A percentile compares a stretch with the other conserved stretches of the same genome.
Conservation (phyloP, 2,888 invertebrate species). For the Andrena hattorfiana region DNA sequence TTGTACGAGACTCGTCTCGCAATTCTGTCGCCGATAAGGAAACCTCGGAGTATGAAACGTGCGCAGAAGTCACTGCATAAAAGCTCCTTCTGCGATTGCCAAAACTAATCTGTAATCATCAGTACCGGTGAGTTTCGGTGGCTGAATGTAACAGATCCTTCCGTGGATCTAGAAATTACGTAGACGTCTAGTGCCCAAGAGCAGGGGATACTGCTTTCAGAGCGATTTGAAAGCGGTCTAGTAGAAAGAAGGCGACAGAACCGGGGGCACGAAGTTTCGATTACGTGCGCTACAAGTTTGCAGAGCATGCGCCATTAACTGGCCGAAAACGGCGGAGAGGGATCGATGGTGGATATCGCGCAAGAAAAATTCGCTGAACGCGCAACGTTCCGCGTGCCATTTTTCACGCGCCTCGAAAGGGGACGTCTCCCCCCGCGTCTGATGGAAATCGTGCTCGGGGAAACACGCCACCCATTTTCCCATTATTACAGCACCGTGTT, state of each 20-base stretch:
- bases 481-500: constrained; percentile 28
- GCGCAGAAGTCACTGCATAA: neutral
- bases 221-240: too few relatives aligned
- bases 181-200: too few relatives aligned
- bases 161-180: too few relatives aligned
- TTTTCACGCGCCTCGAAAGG: neutral
- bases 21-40: constrained; percentile 41
- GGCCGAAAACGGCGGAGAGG: constrained; percentile 44
- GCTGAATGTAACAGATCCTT: too few relatives aligned
- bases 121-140: too few relatives aligned
- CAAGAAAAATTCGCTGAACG: constrained; percentile 29
- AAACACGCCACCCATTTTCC: constrained; percentile 6
- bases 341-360: constrained; percentile 47
- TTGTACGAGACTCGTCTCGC: constrained; percentile 38
- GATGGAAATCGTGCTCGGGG: constrained; percentile 13
- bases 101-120: too few relatives aligned
- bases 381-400: constrained; percentile 12
- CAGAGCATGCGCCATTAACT: constrained; percentile 55
- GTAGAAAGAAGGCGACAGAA: too few relatives aligned
- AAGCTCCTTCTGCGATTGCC: too few relatives aligned
- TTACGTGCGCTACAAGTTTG: constrained; percentile 49
- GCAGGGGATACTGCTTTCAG: too few relatives aligned
- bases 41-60: constrained; percentile 8
- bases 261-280: too few relatives aligned
- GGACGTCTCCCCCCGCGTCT: too few relatives aligned